A percentile compares a stretch with the other conserved stretches of the same genome.
Evolutionary conservation across 92 coral and sea anemone species (phyloP).

Genomic region (Zoanthus sansibaricus): DNA sequence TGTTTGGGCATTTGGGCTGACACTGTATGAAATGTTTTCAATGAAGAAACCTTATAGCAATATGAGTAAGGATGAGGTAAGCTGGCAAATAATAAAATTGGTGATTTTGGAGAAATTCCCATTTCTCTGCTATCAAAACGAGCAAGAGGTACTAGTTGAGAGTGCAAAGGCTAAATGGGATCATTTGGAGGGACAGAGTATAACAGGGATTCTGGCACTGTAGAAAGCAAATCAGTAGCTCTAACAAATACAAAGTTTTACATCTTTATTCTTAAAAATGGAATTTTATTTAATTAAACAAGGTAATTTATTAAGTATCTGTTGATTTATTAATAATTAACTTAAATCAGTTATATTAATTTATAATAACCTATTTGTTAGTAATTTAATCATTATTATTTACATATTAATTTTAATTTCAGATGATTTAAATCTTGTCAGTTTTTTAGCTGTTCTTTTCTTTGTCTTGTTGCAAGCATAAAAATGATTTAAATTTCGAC

Average conservation of each 20-base stretch:
- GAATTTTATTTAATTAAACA: background rate
- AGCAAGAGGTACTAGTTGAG: too few species aligned
- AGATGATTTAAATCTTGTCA: background rate
- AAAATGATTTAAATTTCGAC: too few species aligned
- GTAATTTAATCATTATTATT: background rate
- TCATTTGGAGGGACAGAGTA: background rate
- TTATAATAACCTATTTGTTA: background rate
- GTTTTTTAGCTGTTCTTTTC: too few species aligned
- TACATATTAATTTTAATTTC: background rate
- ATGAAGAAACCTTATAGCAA: slow-evolving; percentile 79
- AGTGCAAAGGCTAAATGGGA: too few species aligned
- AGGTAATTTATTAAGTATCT: background rate
- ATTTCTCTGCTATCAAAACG: too few species aligned
- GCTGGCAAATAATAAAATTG: background rate
- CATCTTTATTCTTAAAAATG: background rate
- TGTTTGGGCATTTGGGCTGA: slow-evolving; percentile 93
- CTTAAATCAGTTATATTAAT: too few species aligned
- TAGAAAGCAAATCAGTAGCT: background rate
- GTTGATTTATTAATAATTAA: too few species aligned
- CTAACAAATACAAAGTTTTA: background rate
- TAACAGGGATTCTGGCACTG: background rate
- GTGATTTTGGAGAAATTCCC: too few species aligned
- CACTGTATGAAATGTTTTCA: slow-evolving; percentile 92
- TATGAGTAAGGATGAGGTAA: slow-evolving; percentile 72
- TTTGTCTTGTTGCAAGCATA: too few species aligned